These are phyloP conservation scores for Orchesellides sinensis DNA, from an alignment of 2,888 invertebrate species.

Conservation along the genomic window DNA sequence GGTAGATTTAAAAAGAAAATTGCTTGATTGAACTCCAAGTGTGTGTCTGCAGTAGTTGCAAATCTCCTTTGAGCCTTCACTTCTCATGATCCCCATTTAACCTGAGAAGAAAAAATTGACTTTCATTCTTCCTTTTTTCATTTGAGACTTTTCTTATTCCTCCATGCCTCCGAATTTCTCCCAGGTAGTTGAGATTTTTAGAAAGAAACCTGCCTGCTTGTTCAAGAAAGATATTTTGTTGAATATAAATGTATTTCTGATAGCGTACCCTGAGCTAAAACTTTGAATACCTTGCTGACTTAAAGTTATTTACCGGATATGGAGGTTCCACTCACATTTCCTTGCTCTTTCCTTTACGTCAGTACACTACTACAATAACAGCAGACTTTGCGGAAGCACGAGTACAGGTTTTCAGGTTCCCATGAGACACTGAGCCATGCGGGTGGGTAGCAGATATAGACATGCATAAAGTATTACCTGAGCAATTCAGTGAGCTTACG, in stretches of 20 bases:
- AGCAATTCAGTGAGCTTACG: too few species aligned
- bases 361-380: conserved; percentile 37
- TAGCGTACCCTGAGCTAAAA: background rate
- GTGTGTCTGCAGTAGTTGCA: conserved; percentile 28
- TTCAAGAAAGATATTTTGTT: too few species aligned
- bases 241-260: conserved; percentile 18
- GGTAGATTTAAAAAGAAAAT: conserved; percentile 47
- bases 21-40: conserved; percentile 50
- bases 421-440: conserved; percentile 31
- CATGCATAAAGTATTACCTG: too few species aligned
- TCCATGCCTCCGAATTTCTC: conserved; percentile 33
- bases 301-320: conserved; percentile 8
- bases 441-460: background rate
- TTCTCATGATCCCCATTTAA: conserved; percentile 45
- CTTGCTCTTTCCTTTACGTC: background rate
- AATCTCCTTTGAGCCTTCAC: conserved; percentile 51
- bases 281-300: background rate
- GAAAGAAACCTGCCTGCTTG: background rate
- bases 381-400: conserved; percentile 15
- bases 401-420: conserved; percentile 49
- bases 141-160: background rate
- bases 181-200: background rate
- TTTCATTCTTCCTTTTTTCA: conserved; percentile 23
- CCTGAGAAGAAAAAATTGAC: conserved; percentile 43
- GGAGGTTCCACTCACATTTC: background rate